These are phyloP conservation scores for Bombus superbus DNA, from an alignment of 1,140 invertebrate species.

Conservation along the genomic window DNA sequence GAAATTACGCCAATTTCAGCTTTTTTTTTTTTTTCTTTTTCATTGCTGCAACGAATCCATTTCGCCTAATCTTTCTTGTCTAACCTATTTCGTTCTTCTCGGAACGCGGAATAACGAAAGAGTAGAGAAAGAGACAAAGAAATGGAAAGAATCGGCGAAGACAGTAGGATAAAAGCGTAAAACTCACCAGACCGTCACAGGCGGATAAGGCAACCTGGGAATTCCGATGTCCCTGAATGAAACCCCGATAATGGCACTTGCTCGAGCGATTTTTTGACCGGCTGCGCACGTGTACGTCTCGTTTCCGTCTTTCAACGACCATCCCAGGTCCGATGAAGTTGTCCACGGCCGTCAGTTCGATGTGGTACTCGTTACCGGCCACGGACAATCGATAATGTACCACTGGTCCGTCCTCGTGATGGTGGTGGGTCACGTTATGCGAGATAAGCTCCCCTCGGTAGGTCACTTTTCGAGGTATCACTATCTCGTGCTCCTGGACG, in stretches of 20 bases:
- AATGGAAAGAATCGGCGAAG: background rate
- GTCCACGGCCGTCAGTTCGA: slow-evolving; percentile 85
- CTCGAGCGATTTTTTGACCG: slow-evolving; percentile 81
- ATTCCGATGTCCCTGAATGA: slow-evolving; percentile 85
- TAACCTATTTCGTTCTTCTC: background rate
- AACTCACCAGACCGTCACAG: slow-evolving; percentile 92
- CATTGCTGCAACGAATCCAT: background rate
- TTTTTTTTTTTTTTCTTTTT: background rate
- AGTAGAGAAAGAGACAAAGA: background rate
- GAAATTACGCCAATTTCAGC: background rate
- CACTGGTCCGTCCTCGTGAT: slow-evolving; percentile 73
- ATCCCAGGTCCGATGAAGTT: slow-evolving; percentile 88
- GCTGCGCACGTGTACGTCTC: slow-evolving; percentile 82
- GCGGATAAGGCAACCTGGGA: slow-evolving; percentile 90
- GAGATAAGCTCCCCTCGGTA: slow-evolving; percentile 83
- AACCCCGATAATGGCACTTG: slow-evolving; percentile 90
- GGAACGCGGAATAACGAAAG: background rate
- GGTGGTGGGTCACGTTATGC: slow-evolving; percentile 83
- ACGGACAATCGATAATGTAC: slow-evolving; percentile 85
- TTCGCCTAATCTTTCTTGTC: too few relatives aligned
- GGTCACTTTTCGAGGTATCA: slow-evolving; percentile 85
- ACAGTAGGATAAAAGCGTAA: slow-evolving; percentile 13
- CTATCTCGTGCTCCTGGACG: slow-evolving; percentile 82
- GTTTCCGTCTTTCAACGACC: slow-evolving; percentile 87
- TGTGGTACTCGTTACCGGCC: slow-evolving; percentile 82